Evolutionary conservation across 2,888 invertebrate species (phyloP).

Genomic region (Drosophila colorata): DNA sequence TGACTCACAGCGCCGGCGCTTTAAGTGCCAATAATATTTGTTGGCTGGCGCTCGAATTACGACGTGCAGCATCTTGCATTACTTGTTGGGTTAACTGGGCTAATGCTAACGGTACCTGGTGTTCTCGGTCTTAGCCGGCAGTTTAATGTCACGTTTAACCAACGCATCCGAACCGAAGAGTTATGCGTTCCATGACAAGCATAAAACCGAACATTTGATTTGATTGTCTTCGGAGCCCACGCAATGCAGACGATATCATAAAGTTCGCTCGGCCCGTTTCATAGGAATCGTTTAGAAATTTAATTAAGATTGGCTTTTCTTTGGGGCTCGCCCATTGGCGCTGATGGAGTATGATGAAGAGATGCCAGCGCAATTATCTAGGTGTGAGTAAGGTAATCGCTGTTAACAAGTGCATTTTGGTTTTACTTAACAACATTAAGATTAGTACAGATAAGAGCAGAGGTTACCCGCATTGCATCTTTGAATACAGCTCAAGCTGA

Average conservation of each 20-base stretch:
- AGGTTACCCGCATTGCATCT: constrained; percentile 28
- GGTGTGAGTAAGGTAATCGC: background rate
- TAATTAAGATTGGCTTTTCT: constrained; percentile 52
- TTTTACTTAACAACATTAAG: constrained; percentile 2
- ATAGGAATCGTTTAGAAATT: constrained; percentile 38
- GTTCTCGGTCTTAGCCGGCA: constrained; percentile 26
- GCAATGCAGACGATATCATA: constrained; percentile 17
- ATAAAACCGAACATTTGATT: constrained; percentile 51
- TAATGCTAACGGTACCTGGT: constrained; percentile 58
- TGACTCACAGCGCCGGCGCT: constrained; percentile 66
- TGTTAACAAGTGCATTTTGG: constrained; percentile 3
- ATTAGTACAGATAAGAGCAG: background rate
- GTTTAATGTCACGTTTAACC: constrained; percentile 24
- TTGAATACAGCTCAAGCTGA: background rate
- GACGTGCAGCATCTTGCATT: constrained; percentile 36
- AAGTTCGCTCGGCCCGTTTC: too few species aligned
- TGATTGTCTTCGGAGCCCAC: constrained; percentile 45
- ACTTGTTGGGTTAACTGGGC: constrained; percentile 36
- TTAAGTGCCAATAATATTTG: constrained; percentile 47
- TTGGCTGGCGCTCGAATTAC: constrained; percentile 67
- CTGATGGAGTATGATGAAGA: too few species aligned
- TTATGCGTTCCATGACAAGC: constrained; percentile 47
- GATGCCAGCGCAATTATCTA: background rate
- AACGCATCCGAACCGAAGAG: constrained; percentile 27
- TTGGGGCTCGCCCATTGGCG: too few species aligned